Base-by-base conservation (phyloP, 2,888 invertebrate species). In the Anagyrus pseudococci region DNA sequence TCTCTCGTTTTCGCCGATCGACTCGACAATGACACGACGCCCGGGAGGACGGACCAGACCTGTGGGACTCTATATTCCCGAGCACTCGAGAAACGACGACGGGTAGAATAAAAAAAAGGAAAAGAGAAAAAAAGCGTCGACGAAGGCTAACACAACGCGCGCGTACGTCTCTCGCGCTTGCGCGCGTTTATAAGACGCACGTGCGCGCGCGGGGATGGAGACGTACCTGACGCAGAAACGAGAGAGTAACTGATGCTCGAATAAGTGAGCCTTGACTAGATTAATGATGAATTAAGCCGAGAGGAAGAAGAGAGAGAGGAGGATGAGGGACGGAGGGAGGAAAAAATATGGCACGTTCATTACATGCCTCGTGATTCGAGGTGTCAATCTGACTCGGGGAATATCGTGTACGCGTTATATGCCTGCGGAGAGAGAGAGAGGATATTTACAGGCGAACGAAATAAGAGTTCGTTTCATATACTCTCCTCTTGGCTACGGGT, bases 261-360 rank as follows among this genome's bases (percentile, higher is more conserved):
- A 62, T 52, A 50, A 62, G 29, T 22, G 50, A 53, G 44, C 48
- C 49, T 58, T 58, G 53, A 58, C 55, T 56, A 59, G 55, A 64
- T 64, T 59, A 59, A 64, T 59, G 59, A 59, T 52, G 56, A 59
- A 54, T 54, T 63, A 58, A 63, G 52, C 10, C 40, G 37, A 56
- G 46, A 17, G 37, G 22, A 20, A 23, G 25, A 29, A 26, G 15
- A 37, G 20, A 4, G 53, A 17, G 49, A 2, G 17, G 22, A 48
- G 23, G 17, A 17, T 3, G 23, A 25, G 2, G 8, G n/a, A 10
- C 10, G 23, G 33, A n/a, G n/a, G n/a, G n/a, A 26, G 23, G 37
- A 47, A 52, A 41, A 40, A 59, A 53, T 54, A 62, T 47, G 46
- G 58, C 58, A 41, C 53, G 41, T 62, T 62, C 48, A 57, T 58